Percentiles rank a stretch among this genome's conserved stretches.
phyloP scores from a whole-genome alignment of 2,113 vertebrate genomes.

The Gadus macrocephalus region DNA sequence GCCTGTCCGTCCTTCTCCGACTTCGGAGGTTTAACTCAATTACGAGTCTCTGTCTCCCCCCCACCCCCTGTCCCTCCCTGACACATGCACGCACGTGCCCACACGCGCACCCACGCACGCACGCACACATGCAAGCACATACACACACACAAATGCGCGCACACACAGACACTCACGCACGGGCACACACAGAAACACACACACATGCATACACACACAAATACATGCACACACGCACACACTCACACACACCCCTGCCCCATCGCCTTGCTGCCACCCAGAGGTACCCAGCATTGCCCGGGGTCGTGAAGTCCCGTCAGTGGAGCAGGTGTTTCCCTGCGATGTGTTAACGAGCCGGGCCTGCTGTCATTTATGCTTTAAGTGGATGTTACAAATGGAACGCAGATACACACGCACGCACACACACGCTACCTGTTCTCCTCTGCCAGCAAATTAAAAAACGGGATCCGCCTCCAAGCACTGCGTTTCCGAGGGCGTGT shows the following conservation, averaged over 20 bases:
- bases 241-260: slow-evolving; percentile 7
- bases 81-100: slow-evolving; percentile 13
- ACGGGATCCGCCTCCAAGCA: slow-evolving; percentile 43
- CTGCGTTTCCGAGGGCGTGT: not conserved
- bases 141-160: no score
- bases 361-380: slow-evolving; percentile 69
- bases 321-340: slow-evolving; percentile 70
- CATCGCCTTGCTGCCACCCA: slow-evolving; percentile 41
- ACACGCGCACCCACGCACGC: not conserved
- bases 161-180: no score
- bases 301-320: slow-evolving; percentile 54
- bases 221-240: no score
- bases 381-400: slow-evolving; percentile 66
- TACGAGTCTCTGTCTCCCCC: slow-evolving; percentile 2
- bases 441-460: slow-evolving; percentile 35
- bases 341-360: slow-evolving; percentile 68
- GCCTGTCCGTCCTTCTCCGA: slow-evolving; percentile 18
- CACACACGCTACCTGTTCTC: slow-evolving; percentile 23
- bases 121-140: no score
- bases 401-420: slow-evolving; percentile 17
- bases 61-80: not conserved
- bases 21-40: slow-evolving; percentile 40
- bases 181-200: no score
- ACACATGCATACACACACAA: no score
- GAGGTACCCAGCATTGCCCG: slow-evolving; percentile 58